Conservation (phyloP, 2,888 invertebrate species). For the Eulithis prunata region DNA sequence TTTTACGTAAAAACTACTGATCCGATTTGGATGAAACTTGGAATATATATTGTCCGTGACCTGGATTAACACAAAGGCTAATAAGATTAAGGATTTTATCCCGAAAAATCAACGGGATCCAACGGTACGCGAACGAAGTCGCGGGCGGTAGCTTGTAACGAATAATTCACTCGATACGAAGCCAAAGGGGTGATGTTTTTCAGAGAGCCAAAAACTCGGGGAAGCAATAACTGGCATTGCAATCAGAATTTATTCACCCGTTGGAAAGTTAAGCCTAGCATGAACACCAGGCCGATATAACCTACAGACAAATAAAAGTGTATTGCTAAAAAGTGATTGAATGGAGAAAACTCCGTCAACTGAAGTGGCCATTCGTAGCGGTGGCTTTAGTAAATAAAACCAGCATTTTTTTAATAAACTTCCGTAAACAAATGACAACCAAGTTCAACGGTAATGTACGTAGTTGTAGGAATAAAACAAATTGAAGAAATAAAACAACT, state of each 20-base stretch:
- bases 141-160: too few species aligned
- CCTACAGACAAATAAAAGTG: constrained; percentile 10
- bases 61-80: too few species aligned
- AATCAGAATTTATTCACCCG: constrained; percentile 33
- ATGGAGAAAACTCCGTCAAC: not conserved
- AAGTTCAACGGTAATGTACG: constrained; percentile 14
- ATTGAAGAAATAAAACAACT: constrained; percentile 26
- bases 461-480: constrained; percentile 19
- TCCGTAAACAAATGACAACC: not conserved
- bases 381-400: too few species aligned
- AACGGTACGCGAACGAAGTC: too few species aligned
- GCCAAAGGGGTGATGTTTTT: constrained; percentile 18
- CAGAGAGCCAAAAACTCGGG: constrained; percentile 12
- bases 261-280: constrained; percentile 35
- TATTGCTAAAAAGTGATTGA: constrained; percentile 5
- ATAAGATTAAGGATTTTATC: too few species aligned
- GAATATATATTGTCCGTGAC: too few species aligned
- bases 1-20: too few species aligned
- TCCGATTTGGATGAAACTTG: too few species aligned
- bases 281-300: constrained; percentile 22
- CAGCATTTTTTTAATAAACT: not conserved
- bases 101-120: too few species aligned
- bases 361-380: too few species aligned
- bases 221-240: constrained; percentile 24
- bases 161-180: constrained; percentile 9